Evolutionary conservation across 2,113 vertebrate species (phyloP), one percentile per base, ranked within the genome.

Genomic region (Megaptera novaeangliae): DNA sequence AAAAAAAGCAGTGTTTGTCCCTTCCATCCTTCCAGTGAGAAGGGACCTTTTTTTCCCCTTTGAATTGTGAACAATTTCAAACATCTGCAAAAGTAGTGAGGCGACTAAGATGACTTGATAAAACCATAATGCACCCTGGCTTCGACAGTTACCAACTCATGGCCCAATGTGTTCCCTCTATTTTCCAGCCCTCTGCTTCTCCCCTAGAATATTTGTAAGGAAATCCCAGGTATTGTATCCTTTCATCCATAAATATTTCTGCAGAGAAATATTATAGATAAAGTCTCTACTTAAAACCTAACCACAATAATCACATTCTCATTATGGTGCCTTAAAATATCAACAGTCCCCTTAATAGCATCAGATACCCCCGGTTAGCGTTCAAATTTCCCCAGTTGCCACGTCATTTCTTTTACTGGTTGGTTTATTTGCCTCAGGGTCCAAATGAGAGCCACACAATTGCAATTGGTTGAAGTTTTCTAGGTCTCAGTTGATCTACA

Each of bases 151-250:
- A 9, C 31, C 25, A 17, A 0, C 59, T 72, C 21, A 0, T 3
- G 49, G 80, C 34, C 57, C 5, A 9, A 0, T 0, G 0, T 3
- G 27, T 10, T 25, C 27, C 0, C 0, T 72, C 57, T 27, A 0
- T 55, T 10, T 57, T 59, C 36, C 7, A 3, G 3, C 64, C 46
- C 66, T 78, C 61, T 4, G 34, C 59, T 25, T 36, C 21, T 39
- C 20, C 46, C 39, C 29, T 10, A 23, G 52, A 83, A 41, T 29
- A 74, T 36, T 90, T 34, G 1, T 8, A 85, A 68, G 52, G 63
- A 21, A 88, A 66, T 44, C 72, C 39, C 31, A 59, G 78, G 25
- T 74, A 13, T 5, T 7, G 5, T 3, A 49, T 29, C 44, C 4
- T 78, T 77, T 77, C 61, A 44, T 44, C 55, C 63, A 6, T 80